Conservation (phyloP, 2,888 invertebrate species). For the Keiferia lycopersicella region DNA sequence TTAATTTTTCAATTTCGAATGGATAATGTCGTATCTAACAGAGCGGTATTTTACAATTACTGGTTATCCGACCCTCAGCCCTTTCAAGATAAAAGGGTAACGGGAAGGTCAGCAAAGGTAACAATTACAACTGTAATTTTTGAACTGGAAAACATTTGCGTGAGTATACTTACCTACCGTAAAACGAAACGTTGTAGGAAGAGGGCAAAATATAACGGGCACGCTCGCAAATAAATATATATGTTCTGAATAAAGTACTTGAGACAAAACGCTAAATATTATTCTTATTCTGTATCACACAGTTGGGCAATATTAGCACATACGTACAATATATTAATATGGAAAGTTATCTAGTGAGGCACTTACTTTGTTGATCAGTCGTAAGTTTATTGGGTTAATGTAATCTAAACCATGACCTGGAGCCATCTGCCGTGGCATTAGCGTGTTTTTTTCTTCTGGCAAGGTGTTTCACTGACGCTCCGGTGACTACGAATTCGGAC, state of each 20-base stretch:
- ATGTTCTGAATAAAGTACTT: too few relatives aligned
- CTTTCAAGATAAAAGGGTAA: constrained; percentile 6
- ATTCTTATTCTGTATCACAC: not conserved
- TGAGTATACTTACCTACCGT: not conserved
- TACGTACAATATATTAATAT: too few relatives aligned
- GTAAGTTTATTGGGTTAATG: constrained; percentile 2
- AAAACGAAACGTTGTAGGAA: not conserved
- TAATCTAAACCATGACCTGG: constrained; percentile 12
- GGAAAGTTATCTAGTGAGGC: too few relatives aligned
- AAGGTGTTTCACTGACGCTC: constrained; percentile 55
- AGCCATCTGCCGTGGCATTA: constrained; percentile 64
- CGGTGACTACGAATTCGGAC: constrained; percentile 43
- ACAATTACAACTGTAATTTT: constrained; percentile 5
- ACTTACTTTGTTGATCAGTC: not conserved
- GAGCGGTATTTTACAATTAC: constrained; percentile 17
- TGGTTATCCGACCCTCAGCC: not conserved
- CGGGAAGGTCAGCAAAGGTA: constrained; percentile 8
- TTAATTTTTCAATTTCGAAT: not conserved
- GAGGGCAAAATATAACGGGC: not conserved
- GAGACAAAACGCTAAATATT: too few relatives aligned
- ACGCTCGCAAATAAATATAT: not conserved
- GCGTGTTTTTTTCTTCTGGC: constrained; percentile 54
- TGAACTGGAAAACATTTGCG: not conserved
- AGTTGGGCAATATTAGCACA: not conserved
- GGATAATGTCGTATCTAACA: not conserved